Evolutionary conservation across 2,888 invertebrate species (phyloP).

Genomic region (Bursaphelenchus okinawaensis): DNA sequence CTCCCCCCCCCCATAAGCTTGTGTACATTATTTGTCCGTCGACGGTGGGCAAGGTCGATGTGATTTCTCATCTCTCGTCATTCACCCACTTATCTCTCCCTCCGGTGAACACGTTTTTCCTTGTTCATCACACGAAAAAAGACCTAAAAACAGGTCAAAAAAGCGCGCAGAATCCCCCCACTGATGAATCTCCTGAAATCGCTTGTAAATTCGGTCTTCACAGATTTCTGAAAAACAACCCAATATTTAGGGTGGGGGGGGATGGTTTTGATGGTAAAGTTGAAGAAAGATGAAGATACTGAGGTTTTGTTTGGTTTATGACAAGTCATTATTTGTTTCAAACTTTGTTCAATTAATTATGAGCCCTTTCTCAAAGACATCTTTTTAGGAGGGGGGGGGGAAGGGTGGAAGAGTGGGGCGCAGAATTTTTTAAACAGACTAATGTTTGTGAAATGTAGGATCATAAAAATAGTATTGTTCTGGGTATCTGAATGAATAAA

Average conservation of each 20-base stretch:
- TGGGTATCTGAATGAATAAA: too few relatives aligned
- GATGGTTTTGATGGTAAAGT: background rate
- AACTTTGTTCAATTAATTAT: too few relatives aligned
- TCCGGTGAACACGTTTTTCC: background rate
- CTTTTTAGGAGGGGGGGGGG: too few relatives aligned
- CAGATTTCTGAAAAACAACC: background rate
- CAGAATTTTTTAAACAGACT: too few relatives aligned
- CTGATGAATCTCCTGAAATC: background rate
- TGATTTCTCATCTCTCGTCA: background rate
- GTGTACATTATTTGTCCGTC: background rate
- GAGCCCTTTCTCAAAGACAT: too few relatives aligned
- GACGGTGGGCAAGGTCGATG: background rate
- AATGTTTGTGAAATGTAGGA: too few relatives aligned
- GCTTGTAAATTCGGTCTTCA: background rate
- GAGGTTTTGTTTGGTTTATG: background rate
- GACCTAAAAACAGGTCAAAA: background rate
- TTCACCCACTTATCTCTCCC: background rate
- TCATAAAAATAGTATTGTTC: too few relatives aligned
- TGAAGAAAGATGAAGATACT: background rate
- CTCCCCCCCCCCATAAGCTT: too few relatives aligned
- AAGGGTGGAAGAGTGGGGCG: too few relatives aligned
- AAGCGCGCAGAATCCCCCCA: background rate
- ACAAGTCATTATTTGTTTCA: too few relatives aligned
- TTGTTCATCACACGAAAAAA: background rate
- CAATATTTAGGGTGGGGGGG: background rate